A percentile compares a stretch with the other conserved stretches of the same genome.
phyloP scores from a whole-genome alignment of 2,113 vertebrate species.

The Sinocyclocheilus anophthalmus region DNA sequence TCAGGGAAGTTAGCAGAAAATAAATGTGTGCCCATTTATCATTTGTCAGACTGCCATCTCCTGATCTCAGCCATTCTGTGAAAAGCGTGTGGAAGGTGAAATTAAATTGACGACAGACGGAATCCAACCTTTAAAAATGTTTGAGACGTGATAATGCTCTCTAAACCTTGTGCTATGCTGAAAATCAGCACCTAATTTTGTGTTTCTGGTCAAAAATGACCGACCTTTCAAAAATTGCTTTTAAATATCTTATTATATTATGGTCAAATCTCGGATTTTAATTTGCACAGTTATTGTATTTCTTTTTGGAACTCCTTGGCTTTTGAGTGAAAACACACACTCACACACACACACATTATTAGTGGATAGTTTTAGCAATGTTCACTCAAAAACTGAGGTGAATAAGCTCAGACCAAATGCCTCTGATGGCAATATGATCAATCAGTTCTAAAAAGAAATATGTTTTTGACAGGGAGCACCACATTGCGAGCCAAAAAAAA shows the following conservation, averaged over 20 bases:
- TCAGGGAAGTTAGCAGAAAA: slow-evolving; percentile 9
- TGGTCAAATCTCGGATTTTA: background rate
- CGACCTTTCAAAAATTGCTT: background rate
- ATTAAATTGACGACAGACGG: slow-evolving; percentile 13
- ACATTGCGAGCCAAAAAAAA: too few relatives aligned
- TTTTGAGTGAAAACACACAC: background rate
- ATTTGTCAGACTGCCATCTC: slow-evolving; percentile 35
- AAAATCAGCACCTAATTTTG: background rate
- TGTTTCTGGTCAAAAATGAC: background rate
- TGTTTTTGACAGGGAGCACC: too few relatives aligned
- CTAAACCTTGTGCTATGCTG: background rate
- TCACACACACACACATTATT: too few relatives aligned
- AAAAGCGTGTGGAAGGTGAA: background rate
- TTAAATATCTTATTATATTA: background rate
- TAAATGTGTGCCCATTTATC: slow-evolving; percentile 31
- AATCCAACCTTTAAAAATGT: background rate
- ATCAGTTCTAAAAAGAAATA: too few relatives aligned
- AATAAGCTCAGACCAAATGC: too few relatives aligned
- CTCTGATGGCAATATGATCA: too few relatives aligned
- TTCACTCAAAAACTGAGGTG: background rate
- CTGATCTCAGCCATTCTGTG: slow-evolving; percentile 35
- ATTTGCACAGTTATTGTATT: background rate
- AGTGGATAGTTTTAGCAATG: background rate
- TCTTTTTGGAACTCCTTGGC: background rate
- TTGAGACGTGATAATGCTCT: background rate